A percentile compares a stretch with the other conserved stretches of the same genome.
These are phyloP conservation scores for Labeo catla DNA, from an alignment of 2,113 vertebrate genomes.

Conservation along the genomic window DNA sequence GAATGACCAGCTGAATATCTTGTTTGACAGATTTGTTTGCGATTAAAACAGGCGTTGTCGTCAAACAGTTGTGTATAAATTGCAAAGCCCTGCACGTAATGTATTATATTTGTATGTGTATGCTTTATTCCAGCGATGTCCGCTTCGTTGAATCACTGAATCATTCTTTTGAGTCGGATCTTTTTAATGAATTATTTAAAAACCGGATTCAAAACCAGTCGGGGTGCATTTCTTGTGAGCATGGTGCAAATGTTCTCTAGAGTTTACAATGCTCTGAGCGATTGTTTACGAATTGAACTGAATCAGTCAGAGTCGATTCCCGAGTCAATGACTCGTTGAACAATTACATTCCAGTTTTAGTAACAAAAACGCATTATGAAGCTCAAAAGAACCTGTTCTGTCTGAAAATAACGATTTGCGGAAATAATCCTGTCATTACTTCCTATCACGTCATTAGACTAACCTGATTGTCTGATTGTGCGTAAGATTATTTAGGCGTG, in stretches of 20 bases:
- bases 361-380: not conserved
- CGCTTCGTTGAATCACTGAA: not conserved
- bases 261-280: no score
- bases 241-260: not conserved
- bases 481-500: not conserved
- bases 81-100: not conserved
- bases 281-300: not conserved
- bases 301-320: not conserved
- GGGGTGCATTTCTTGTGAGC: not conserved
- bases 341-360: not conserved
- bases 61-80: not conserved
- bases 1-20: not conserved
- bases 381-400: not conserved
- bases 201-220: not conserved
- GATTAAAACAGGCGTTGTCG: not conserved
- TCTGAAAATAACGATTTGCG: not conserved
- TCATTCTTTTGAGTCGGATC: not conserved
- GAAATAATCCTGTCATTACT: not conserved
- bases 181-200: not conserved
- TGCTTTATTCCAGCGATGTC: not conserved
- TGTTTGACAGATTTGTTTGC: not conserved
- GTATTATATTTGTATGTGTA: not conserved
- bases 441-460: not conserved
- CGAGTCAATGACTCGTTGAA: not conserved
- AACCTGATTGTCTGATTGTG: not conserved